A percentile compares a stretch with the other conserved stretches of the same genome.
phyloP scores from a whole-genome alignment of 2,888 invertebrate species.

The Lasioglossum leucozonium region DNA sequence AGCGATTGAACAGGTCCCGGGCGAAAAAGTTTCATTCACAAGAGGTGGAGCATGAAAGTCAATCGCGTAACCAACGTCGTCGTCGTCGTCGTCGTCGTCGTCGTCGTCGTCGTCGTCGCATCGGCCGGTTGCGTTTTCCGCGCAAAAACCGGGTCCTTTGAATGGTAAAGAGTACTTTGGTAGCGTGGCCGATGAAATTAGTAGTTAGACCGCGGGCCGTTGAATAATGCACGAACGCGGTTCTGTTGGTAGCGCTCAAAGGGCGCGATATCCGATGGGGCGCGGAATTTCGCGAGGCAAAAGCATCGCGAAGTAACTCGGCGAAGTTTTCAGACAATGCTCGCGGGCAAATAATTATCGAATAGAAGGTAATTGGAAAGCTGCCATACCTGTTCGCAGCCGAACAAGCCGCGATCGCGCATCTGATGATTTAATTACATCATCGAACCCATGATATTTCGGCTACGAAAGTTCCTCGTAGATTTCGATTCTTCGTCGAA shows the following conservation, averaged over 20 bases:
- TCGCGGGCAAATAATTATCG: background rate
- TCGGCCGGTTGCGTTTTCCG: slow-evolving; percentile 16
- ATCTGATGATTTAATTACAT: slow-evolving; percentile 23
- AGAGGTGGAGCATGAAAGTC: slow-evolving; percentile 40
- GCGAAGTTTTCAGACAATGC: background rate
- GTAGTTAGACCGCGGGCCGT: background rate
- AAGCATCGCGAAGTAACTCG: background rate
- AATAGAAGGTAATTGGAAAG: background rate
- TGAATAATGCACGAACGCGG: background rate
- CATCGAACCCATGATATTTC: background rate
- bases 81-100: too few relatives aligned
- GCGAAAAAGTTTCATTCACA: slow-evolving; percentile 38
- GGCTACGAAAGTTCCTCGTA: too few relatives aligned
- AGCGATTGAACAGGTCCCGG: slow-evolving; percentile 6
- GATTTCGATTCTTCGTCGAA: too few relatives aligned
- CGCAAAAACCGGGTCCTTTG: slow-evolving; percentile 16
- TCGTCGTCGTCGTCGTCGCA: background rate
- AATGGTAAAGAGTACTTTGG: background rate
- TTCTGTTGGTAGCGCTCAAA: background rate
- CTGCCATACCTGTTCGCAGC: background rate
- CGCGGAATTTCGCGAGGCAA: background rate
- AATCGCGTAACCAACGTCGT: slow-evolving; percentile 27
- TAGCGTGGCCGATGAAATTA: slow-evolving; percentile 4
- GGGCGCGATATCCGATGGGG: background rate
- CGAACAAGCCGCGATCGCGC: background rate